phyloP scores from a whole-genome alignment of 2,113 vertebrate genomes.

The Hippocampus comes region DNA sequence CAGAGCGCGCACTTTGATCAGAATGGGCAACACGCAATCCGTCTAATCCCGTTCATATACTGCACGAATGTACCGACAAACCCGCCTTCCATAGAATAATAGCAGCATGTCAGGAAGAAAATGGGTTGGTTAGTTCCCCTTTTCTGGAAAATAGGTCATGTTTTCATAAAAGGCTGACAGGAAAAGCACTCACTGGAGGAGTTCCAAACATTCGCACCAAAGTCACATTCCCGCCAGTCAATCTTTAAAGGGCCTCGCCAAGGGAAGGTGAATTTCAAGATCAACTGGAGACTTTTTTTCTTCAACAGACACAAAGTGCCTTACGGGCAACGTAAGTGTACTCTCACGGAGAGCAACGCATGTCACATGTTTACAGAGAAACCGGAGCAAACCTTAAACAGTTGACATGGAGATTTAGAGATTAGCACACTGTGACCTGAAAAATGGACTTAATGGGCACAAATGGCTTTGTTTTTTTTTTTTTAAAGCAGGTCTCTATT shows the following conservation, averaged over 20 bases:
- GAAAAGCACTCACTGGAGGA: constrained; percentile 14
- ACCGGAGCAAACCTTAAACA: background rate
- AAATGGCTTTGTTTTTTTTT: background rate
- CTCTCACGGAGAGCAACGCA: too few relatives aligned
- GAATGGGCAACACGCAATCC: too few relatives aligned
- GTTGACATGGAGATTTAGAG: background rate
- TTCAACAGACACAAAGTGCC: too few relatives aligned
- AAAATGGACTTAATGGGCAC: background rate
- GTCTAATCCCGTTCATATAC: background rate
- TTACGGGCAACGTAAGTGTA: too few relatives aligned
- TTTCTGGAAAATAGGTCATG: constrained; percentile 41
- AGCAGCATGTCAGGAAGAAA: background rate
- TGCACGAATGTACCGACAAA: too few relatives aligned
- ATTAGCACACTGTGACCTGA: background rate
- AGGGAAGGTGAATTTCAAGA: background rate
- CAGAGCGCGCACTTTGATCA: background rate
- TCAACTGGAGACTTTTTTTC: background rate
- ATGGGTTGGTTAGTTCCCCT: constrained; percentile 11
- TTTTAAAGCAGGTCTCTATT: too few relatives aligned
- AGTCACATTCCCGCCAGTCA: background rate
- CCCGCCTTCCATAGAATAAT: background rate
- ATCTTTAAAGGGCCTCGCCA: constrained; percentile 4
- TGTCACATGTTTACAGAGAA: too few relatives aligned
- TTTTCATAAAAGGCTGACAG: constrained; percentile 24
- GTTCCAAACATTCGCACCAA: constrained; percentile 21